Percentiles rank a stretch among this genome's conserved stretches.
phyloP scores from a whole-genome alignment of 2,797 vertebrate species.

The Poeciliopsis gracilis region DNA sequence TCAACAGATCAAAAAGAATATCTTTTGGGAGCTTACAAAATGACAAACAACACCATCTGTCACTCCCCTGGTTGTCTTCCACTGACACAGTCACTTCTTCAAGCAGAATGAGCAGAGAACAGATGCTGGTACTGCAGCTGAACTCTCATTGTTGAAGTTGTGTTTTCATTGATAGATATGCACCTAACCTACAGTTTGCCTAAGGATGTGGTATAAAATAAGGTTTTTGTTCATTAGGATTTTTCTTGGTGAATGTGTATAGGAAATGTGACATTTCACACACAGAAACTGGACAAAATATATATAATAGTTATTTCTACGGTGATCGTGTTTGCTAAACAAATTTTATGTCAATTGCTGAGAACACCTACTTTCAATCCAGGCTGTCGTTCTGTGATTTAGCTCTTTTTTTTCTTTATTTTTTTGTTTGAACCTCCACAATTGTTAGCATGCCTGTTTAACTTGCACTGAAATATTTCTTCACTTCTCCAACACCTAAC shows the following conservation, averaged over 20 bases:
- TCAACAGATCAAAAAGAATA: conserved; percentile 68
- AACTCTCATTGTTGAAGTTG: conserved; percentile 52
- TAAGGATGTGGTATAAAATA: not conserved
- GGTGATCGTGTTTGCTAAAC: not conserved
- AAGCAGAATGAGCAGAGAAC: conserved; percentile 41
- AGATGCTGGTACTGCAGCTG: conserved; percentile 49
- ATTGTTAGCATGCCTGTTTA: not conserved
- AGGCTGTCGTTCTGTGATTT: not conserved
- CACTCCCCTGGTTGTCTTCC: conserved; percentile 55
- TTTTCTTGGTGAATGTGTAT: not conserved
- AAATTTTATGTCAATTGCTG: not conserved
- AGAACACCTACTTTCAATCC: not conserved
- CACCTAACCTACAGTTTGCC: not conserved
- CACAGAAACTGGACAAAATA: conserved; percentile 15
- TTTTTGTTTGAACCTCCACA: not conserved
- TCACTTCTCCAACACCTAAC: not conserved
- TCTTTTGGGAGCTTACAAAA: conserved; percentile 62
- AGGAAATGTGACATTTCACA: conserved; percentile 21
- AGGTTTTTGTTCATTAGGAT: not conserved
- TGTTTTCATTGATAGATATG: conserved; percentile 23
- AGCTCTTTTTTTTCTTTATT: not conserved
- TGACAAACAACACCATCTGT: conserved; percentile 77
- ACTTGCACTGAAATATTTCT: not conserved
- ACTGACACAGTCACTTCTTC: conserved; percentile 56
- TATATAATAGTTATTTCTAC: not conserved